Percentiles rank a stretch among this genome's conserved stretches.
Conservation (phyloP, 2,797 vertebrate genomes). For the Neosalanx taihuensis region DNA sequence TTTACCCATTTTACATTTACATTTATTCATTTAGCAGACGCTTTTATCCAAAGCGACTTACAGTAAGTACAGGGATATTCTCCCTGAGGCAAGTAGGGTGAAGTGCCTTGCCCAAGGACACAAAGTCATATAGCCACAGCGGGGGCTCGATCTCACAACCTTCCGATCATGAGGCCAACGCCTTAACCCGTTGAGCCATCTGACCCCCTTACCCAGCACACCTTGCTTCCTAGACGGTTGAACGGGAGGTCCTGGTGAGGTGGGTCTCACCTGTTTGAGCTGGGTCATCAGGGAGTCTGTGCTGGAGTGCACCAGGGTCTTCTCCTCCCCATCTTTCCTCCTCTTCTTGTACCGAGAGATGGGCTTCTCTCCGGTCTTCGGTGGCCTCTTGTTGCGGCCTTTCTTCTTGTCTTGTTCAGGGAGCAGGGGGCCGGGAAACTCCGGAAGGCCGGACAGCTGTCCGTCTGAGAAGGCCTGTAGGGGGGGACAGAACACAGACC, state of each 20-base stretch:
- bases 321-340: slow-evolving; percentile 95
- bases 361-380: slow-evolving; percentile 86
- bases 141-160: no score
- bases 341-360: slow-evolving; percentile 93
- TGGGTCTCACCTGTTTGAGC: slow-evolving; percentile 84
- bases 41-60: no score
- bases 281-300: slow-evolving; percentile 83
- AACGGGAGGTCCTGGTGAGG: neutral
- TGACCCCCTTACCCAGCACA: no score
- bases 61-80: no score
- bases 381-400: slow-evolving; percentile 87
- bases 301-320: slow-evolving; percentile 78
- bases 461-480: slow-evolving; percentile 78
- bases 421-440: slow-evolving; percentile 78
- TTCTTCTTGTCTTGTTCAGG: slow-evolving; percentile 89
- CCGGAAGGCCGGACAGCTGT: slow-evolving; percentile 69
- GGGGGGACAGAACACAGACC: neutral
- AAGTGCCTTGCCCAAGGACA: no score
- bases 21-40: no score
- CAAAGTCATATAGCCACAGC: no score
- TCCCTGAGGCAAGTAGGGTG: no score
- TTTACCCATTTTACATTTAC: no score
- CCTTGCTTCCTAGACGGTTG: neutral
- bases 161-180: no score
- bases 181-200: no score